phyloP scores from a whole-genome alignment of 2,797 vertebrate species.

The Pangasius macronema region DNA sequence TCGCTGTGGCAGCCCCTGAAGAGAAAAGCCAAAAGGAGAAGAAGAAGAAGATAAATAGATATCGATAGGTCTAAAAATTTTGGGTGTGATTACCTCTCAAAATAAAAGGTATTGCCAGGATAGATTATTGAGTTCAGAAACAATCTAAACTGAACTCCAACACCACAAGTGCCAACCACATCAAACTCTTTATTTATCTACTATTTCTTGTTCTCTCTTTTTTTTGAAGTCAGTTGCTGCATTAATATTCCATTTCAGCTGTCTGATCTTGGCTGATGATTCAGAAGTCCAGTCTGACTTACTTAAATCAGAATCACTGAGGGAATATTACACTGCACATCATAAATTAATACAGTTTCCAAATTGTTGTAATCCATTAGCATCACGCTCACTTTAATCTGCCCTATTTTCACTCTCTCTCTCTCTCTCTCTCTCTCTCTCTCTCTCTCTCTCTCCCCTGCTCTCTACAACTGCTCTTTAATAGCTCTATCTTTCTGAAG shows the following conservation, averaged over 20 bases:
- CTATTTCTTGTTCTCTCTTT: neutral
- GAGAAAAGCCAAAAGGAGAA: no score
- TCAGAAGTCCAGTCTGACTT: slow-evolving; percentile 42
- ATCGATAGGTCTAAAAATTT: neutral
- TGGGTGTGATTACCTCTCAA: neutral
- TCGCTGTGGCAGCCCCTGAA: no score
- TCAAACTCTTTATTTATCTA: neutral
- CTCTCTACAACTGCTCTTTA: neutral
- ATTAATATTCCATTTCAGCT: slow-evolving; percentile 31
- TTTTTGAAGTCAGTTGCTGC: slow-evolving; percentile 6
- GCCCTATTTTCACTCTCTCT: slow-evolving; percentile 4
- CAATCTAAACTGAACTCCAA: neutral
- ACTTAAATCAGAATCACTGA: slow-evolving; percentile 5
- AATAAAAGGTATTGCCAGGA: neutral
- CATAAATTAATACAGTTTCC: slow-evolving; percentile 36
- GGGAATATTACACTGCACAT: slow-evolving; percentile 34
- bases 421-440: neutral
- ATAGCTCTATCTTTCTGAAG: slow-evolving; percentile 10
- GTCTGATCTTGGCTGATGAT: slow-evolving; percentile 38
- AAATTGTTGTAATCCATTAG: slow-evolving; percentile 39
- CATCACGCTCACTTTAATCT: slow-evolving; percentile 29
- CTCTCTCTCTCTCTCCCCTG: neutral
- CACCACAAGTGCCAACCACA: neutral
- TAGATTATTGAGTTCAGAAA: neutral
- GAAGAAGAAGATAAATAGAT: no score